These are phyloP conservation scores for Darevskia nairensis DNA, from an alignment of 2,797 vertebrate species.

Conservation along the genomic window DNA sequence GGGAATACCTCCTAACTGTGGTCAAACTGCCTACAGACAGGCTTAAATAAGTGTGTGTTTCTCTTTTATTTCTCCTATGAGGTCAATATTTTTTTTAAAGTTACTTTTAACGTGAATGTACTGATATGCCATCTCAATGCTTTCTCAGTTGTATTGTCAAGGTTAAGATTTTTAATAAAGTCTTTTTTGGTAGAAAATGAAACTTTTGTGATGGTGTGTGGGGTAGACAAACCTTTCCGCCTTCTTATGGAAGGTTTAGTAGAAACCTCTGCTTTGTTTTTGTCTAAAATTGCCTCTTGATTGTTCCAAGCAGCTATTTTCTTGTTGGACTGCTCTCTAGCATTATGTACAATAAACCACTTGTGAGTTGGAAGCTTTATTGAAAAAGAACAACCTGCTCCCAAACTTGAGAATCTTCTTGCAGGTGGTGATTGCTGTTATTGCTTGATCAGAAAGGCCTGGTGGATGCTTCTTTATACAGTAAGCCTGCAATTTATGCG, in stretches of 20 bases:
- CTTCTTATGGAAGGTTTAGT: neutral
- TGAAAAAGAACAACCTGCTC: neutral
- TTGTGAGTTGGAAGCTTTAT: neutral
- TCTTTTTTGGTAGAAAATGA: neutral
- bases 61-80: neutral
- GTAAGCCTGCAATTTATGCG: too few species aligned
- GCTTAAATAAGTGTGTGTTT: neutral
- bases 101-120: neutral
- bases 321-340: neutral
- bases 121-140: neutral
- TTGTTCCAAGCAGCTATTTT: neutral
- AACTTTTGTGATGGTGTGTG: neutral
- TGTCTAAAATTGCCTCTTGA: neutral
- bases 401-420: neutral
- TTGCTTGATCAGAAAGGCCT: neutral
- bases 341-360: neutral
- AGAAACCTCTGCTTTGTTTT: neutral
- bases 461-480: neutral
- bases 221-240: too few species aligned
- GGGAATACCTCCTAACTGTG: neutral
- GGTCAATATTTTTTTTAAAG: neutral
- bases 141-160: slow-evolving; percentile 3
- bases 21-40: neutral
- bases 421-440: neutral
- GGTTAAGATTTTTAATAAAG: slow-evolving; percentile 18